Base-by-base conservation (phyloP, 2,888 invertebrate genomes). In the Ormyrus thymus region DNA sequence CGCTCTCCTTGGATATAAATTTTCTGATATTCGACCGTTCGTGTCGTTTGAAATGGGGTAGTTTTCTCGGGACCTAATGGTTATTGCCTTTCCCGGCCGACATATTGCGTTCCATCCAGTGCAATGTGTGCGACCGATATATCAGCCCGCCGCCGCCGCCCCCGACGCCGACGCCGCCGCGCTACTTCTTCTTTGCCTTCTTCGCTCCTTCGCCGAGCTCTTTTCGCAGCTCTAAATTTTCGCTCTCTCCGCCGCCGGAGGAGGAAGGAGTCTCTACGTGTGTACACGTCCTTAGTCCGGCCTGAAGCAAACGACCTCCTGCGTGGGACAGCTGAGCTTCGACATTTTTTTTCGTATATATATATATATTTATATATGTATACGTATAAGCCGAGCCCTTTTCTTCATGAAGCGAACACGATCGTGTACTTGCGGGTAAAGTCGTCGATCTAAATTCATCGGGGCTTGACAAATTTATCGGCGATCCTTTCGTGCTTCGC, bases 61-160 rank as follows among this genome's bases (percentile, higher is more conserved):
- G 92, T 92, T 92, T 92, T 92, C 91, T 91, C 91, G 90, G 90
- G 90, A 91, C 92, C 91, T 92, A 92, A 92, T 92, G 92, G 92
- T 92, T 92, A 92, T 92, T 92, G 92, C 92, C 91, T 92, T 92
- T 91, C 91, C 91, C 90, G 90, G 72, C 74, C 74, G 80, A 80
- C 80, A 79, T 74, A 80, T 80, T 80, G 80, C 80, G 80, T 76
- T 80, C 79, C 79, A 76, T 80, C 62, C 71, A 75, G 80, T 71
- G 80, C 80, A 80, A 80, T 80, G 80, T 80, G 86, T 84, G 84
- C 82, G 83, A 81, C 82, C 82, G 72, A 80, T 73, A 73, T 80
- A 79, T 79, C 79, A 79, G 65, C 5, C 53, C 45, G 13, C n/a
- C 43, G 45, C 61, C 55, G 7, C 73, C 53, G 29, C 3, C 29